Evolutionary conservation across 2,888 invertebrate species (phyloP), one percentile per base, ranked within the genome.

Genomic region (Eulithis prunata): DNA sequence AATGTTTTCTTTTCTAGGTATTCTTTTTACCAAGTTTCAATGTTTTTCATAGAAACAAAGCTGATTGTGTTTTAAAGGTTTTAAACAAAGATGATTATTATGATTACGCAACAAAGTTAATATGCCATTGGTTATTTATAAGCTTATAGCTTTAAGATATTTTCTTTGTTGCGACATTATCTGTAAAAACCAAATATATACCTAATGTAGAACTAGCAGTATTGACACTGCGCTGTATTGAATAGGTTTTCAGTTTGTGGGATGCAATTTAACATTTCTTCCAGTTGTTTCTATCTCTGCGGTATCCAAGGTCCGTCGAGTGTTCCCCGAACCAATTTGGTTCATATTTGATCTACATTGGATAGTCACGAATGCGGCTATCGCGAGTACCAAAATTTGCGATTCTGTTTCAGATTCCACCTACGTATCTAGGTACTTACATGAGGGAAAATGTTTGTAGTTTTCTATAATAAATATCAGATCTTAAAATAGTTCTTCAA

Each of bases 281-380:
- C 62, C 14, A 61, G 58, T 38, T 60, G 41, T 60, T 53, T 55
- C 13, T 28, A 43, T 43, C 21, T 63, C 56, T 11, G 32, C 53
- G 43, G 52, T 45, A 45, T 57, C 60, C 61, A 72, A 71, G 72
- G 71, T 75, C 70, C 69, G 65, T 71, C 69, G 73, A 76, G 73
- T 76, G 68, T 62, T 64, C 72, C 75, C 73, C 69, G 72, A 81
- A 78, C 78, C 84, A 82, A 84, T 85, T 83, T 77, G 74, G 71
- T 72, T 80, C 79, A 83, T 85, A 84, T 86, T 86, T 85, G 83
- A 83, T 81, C 80, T 81, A 76, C 77, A 81, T 78, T 75, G 80
- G 82, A 80, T 77, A 84, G 79, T 82, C 78, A 77, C 79, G 78
- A 79, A 76, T 78, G 77, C 76, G 66, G 45, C 75, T 75, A 79